Conservation (phyloP, 2,797 vertebrate genomes). For the Carcharodon carcharias region DNA sequence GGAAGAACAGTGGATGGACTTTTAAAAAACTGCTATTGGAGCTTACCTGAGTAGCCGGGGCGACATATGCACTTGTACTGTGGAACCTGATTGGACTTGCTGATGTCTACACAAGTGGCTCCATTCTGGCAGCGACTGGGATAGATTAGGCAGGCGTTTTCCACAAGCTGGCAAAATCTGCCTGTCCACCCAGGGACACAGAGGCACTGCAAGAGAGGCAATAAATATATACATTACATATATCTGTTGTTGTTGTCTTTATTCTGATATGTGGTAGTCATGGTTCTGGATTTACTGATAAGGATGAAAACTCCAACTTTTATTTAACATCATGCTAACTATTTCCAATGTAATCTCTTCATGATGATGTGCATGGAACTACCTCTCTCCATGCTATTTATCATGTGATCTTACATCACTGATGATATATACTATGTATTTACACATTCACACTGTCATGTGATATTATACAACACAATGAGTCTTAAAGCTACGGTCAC, state of each 20-base stretch:
- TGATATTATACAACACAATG: too few relatives aligned
- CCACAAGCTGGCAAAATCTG: slow-evolving; percentile 63
- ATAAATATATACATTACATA: background rate
- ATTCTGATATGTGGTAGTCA: too few relatives aligned
- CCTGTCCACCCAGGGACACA: slow-evolving; percentile 63
- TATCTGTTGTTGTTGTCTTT: too few relatives aligned
- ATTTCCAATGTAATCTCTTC: too few relatives aligned
- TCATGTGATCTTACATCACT: too few relatives aligned
- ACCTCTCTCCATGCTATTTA: too few relatives aligned
- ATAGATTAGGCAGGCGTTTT: slow-evolving; percentile 61
- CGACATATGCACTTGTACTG: slow-evolving; percentile 59
- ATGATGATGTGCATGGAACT: too few relatives aligned
- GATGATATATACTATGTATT: too few relatives aligned
- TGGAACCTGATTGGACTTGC: slow-evolving; percentile 51
- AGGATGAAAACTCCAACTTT: background rate
- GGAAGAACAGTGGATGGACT: slow-evolving; percentile 39
- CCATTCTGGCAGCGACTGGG: slow-evolving; percentile 58
- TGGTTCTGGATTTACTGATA: too few relatives aligned
- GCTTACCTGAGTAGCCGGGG: slow-evolving; percentile 62
- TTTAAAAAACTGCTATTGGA: slow-evolving; percentile 18
- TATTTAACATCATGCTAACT: too few relatives aligned
- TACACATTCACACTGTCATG: too few relatives aligned
- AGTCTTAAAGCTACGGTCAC: too few relatives aligned
- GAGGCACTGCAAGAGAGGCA: slow-evolving; percentile 55
- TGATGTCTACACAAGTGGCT: slow-evolving; percentile 60